These are phyloP conservation scores for Drosophila paucipuncta DNA, from an alignment of 2,888 invertebrate species.

Conservation along the genomic window DNA sequence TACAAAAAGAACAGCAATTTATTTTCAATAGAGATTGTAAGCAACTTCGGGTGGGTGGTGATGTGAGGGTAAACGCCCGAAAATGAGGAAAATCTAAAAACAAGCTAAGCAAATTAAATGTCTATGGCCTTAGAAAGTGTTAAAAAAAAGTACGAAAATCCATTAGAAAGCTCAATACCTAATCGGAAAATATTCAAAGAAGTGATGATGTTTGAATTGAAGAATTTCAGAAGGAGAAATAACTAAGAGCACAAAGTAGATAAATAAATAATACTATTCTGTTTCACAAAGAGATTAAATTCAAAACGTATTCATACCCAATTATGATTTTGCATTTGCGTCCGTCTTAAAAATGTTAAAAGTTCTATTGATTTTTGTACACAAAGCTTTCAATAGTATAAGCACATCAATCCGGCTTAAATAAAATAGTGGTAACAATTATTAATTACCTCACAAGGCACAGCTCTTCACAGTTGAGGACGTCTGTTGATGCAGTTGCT, in stretches of 20 bases:
- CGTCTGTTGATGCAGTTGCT: constrained; percentile 3
- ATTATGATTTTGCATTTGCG: not conserved
- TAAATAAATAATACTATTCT: not conserved
- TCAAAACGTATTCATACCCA: too few relatives aligned
- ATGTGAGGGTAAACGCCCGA: constrained; percentile 2
- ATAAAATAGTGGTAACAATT: not conserved
- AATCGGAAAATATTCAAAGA: not conserved
- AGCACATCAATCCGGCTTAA: not conserved
- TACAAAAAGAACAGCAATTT: constrained; percentile 35
- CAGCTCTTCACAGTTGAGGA: constrained; percentile 3
- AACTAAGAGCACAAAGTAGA: not conserved
- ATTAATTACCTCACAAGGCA: constrained; percentile 18
- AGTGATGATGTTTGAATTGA: not conserved
- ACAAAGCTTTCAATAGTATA: not conserved
- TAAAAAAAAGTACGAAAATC: constrained; percentile 6
- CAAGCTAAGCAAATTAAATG: constrained; percentile 47
- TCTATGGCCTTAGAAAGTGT: constrained; percentile 21
- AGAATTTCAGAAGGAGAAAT: not conserved
- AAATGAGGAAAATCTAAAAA: constrained; percentile 21
- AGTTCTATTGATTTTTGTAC: not conserved
- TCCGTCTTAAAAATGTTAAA: not conserved
- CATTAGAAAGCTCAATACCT: constrained; percentile 1
- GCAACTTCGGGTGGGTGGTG: not conserved
- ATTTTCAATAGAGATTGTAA: constrained; percentile 26
- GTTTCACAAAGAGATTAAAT: not conserved